Percentiles rank a stretch among this genome's conserved stretches.
These are phyloP conservation scores for Mycalesis mineus DNA, from an alignment of 2,888 invertebrate species.

Conservation along the genomic window DNA sequence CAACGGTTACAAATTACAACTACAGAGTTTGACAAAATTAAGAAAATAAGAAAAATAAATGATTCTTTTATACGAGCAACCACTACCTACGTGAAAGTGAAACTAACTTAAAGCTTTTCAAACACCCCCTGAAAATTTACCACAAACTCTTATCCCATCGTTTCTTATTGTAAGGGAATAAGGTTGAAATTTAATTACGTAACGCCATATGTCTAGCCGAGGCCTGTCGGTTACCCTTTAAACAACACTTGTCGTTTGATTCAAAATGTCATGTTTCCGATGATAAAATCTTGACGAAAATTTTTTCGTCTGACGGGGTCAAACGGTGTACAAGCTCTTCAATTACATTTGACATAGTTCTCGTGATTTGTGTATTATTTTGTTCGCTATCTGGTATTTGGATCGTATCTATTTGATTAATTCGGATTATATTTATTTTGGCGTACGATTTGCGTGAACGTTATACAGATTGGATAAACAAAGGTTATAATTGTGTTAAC, in stretches of 20 bases:
- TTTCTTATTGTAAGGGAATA: slow-evolving; percentile 25
- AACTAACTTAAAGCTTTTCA: not conserved
- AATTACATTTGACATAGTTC: slow-evolving; percentile 69
- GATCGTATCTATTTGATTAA: slow-evolving; percentile 10
- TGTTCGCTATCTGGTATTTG: slow-evolving; percentile 19
- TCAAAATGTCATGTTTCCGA: slow-evolving; percentile 66
- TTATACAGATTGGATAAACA: not conserved
- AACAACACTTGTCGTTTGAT: slow-evolving; percentile 73
- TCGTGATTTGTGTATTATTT: slow-evolving; percentile 21
- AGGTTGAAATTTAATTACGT: slow-evolving; percentile 33
- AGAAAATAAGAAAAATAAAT: too few relatives aligned
- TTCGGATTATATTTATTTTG: slow-evolving; percentile 36
- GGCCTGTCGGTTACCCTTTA: slow-evolving; percentile 36
- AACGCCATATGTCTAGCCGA: slow-evolving; percentile 43
- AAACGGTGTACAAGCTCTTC: slow-evolving; percentile 61
- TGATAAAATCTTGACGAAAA: slow-evolving; percentile 71
- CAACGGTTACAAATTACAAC: too few relatives aligned
- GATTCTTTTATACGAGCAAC: too few relatives aligned
- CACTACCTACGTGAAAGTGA: too few relatives aligned
- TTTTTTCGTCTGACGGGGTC: slow-evolving; percentile 69
- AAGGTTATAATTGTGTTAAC: slow-evolving; percentile 4
- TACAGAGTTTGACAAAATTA: too few relatives aligned
- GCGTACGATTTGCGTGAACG: slow-evolving; percentile 22
- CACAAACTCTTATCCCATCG: not conserved
- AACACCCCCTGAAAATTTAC: not conserved